Conservation (phyloP, 2,888 invertebrate species). For the Listrodromus nycthemerus region DNA sequence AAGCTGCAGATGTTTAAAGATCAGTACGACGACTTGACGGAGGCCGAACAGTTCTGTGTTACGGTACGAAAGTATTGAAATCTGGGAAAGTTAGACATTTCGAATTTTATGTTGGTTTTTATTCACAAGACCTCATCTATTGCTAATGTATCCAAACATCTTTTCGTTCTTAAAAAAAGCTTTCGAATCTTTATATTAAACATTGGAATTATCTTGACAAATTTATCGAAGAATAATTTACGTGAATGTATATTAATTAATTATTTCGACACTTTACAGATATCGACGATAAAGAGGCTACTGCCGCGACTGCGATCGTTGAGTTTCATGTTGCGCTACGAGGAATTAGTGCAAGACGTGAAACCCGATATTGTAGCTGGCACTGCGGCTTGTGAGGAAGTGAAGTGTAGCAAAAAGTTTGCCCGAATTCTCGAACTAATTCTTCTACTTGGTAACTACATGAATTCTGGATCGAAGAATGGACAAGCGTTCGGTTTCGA, state of each 20-base stretch:
- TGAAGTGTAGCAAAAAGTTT: conserved; percentile 95
- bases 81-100: not conserved
- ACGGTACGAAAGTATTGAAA: conserved; percentile 85
- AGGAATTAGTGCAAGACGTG: conserved; percentile 94
- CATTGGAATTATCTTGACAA: not conserved
- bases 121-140: not conserved
- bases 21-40: conserved; percentile 92
- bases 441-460: conserved; percentile 96
- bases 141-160: not conserved
- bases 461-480: conserved; percentile 98
- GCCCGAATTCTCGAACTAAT: conserved; percentile 95
- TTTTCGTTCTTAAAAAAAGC: not conserved
- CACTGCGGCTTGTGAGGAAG: conserved; percentile 97
- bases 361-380: conserved; percentile 98
- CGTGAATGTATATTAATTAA: conserved; percentile 1
- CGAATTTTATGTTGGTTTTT: not conserved
- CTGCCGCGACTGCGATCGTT: conserved; percentile 94
- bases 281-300: conserved; percentile 95
- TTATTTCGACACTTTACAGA: conserved; percentile 83
- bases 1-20: conserved; percentile 93
- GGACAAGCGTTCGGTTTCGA: conserved; percentile 98
- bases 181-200: not conserved
- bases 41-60: conserved; percentile 97
- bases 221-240: not conserved
- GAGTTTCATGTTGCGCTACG: conserved; percentile 94